Evolutionary conservation across 1,140 invertebrate species (phyloP).

Genomic region (Acromyrmex heyeri): DNA sequence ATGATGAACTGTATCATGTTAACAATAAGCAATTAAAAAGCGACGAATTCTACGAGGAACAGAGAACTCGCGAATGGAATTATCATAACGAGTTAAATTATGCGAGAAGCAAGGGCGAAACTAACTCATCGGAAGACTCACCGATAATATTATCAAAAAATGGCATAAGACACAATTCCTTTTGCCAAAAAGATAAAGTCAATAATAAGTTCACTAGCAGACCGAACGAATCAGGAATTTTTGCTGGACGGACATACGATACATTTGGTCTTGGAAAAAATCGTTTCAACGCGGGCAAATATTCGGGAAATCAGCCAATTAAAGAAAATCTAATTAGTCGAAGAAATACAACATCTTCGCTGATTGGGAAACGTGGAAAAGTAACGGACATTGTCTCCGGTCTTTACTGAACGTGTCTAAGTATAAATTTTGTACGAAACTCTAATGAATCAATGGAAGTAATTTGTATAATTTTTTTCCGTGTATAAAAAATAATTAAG

Average conservation of each 20-base stretch:
- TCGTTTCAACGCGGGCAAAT: constrained; percentile 84
- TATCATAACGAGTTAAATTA: constrained; percentile 73
- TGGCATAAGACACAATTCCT: constrained; percentile 66
- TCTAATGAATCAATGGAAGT: not conserved
- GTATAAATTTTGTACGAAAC: not conserved
- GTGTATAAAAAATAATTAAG: not conserved
- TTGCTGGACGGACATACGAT: constrained; percentile 80
- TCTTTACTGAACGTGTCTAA: constrained; percentile 76
- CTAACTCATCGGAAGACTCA: constrained; percentile 16
- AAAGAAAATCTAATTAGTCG: constrained; percentile 74
- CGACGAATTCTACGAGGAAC: constrained; percentile 81
- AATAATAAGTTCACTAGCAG: constrained; percentile 66
- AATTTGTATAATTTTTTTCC: not conserved
- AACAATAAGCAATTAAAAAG: constrained; percentile 77
- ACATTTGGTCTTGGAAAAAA: constrained; percentile 83
- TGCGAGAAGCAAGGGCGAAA: constrained; percentile 61
- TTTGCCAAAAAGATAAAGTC: constrained; percentile 68
- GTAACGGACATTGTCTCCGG: constrained; percentile 85
- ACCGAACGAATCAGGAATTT: constrained; percentile 79
- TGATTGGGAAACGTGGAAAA: constrained; percentile 79
- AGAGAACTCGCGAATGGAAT: constrained; percentile 70
- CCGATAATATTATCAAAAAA: constrained; percentile 50
- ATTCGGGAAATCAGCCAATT: constrained; percentile 80
- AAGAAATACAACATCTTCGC: constrained; percentile 75
- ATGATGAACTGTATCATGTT: constrained; percentile 68